Conservation (phyloP, 2,797 vertebrate genomes). For the Poliocrania exsul region DNA sequence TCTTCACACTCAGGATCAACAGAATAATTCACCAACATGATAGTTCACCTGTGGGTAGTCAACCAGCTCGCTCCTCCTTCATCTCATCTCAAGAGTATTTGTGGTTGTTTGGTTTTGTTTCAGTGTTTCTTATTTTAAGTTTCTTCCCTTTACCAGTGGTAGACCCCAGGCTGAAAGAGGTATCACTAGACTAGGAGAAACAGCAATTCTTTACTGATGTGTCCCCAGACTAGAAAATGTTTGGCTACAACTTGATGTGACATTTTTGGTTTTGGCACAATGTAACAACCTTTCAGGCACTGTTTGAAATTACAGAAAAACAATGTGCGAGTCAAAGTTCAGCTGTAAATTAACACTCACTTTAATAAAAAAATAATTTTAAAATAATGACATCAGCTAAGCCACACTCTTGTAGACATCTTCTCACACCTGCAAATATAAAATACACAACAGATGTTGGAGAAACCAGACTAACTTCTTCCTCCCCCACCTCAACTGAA, state of each 20-base stretch:
- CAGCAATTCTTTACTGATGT: not conserved
- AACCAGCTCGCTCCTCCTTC: not conserved
- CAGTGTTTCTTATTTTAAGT: not conserved
- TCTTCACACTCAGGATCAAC: not conserved
- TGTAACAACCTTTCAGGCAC: not conserved
- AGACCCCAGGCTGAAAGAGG: not conserved
- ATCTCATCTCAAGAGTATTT: not conserved
- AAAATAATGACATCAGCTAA: constrained; percentile 9
- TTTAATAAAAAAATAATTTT: constrained; percentile 40
- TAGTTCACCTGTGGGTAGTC: not conserved
- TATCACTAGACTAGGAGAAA: not conserved
- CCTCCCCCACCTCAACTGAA: not conserved
- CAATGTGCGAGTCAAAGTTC: not conserved
- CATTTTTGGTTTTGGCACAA: not conserved
- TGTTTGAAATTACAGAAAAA: not conserved
- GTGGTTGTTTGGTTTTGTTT: not conserved
- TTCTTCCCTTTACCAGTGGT: not conserved
- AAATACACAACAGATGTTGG: not conserved
- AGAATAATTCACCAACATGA: not conserved
- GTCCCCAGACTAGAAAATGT: not conserved
- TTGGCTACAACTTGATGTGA: not conserved
- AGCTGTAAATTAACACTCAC: constrained; percentile 16
- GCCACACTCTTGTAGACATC: not conserved
- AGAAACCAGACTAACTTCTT: not conserved
- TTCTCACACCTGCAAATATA: constrained; percentile 43